Conservation (phyloP, 2,113 vertebrate genomes). For the Ictidomys tridecemlineatus region DNA sequence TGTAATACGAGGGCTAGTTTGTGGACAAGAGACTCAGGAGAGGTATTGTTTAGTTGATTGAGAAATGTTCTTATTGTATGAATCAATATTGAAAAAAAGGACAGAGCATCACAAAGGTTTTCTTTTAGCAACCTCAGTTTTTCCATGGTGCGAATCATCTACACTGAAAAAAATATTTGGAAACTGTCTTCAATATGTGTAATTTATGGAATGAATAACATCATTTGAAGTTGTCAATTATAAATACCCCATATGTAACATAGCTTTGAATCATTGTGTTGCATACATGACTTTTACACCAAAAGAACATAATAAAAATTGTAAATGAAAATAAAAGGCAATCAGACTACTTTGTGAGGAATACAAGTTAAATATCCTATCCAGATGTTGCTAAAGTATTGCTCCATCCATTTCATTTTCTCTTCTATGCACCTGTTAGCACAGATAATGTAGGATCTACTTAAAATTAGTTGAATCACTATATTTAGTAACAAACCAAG, state of each 20-base stretch:
- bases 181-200: not conserved
- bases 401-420: constrained; percentile 47
- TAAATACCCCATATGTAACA: constrained; percentile 30
- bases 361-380: constrained; percentile 28
- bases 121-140: not conserved
- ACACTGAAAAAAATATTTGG: constrained; percentile 39
- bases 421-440: constrained; percentile 73
- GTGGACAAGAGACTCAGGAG: not conserved
- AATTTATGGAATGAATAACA: not conserved
- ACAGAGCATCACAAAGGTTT: not conserved
- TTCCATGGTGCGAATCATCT: not conserved
- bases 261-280: constrained; percentile 24
- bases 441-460: constrained; percentile 40
- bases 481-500: constrained; percentile 72
- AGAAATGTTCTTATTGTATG: not conserved
- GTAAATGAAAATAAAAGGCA: constrained; percentile 2
- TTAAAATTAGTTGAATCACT: constrained; percentile 57
- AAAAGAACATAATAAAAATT: constrained; percentile 59
- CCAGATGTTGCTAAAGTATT: constrained; percentile 67
- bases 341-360: constrained; percentile 73
- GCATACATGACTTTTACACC: constrained; percentile 18
- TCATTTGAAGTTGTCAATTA: constrained; percentile 9
- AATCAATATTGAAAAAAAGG: not conserved
- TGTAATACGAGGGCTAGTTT: not conserved
- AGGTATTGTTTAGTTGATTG: not conserved